A percentile compares a stretch with the other conserved stretches of the same genome.
phyloP scores from a whole-genome alignment of 1,140 invertebrate genomes.

The Drosophila erecta region DNA sequence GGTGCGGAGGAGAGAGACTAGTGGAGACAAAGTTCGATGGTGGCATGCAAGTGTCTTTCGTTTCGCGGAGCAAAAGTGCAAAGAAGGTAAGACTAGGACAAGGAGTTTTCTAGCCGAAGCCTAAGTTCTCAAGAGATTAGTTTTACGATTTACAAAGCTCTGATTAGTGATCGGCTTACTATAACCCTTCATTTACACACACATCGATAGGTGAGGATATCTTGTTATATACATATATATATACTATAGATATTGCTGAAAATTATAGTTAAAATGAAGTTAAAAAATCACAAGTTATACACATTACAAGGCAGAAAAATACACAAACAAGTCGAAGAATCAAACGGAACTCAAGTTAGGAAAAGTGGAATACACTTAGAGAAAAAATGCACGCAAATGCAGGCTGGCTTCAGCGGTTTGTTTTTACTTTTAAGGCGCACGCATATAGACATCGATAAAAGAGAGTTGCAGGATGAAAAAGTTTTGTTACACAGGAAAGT shows the following conservation, averaged over 20 bases:
- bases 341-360: constrained; percentile 46
- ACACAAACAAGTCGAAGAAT: constrained; percentile 56
- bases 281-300: constrained; percentile 47
- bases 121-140: constrained; percentile 2
- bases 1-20: constrained; percentile 37
- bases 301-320: constrained; percentile 53
- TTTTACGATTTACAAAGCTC: constrained; percentile 1
- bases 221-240: constrained; percentile 41
- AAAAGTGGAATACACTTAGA: constrained; percentile 51
- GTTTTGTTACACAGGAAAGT: constrained; percentile 3
- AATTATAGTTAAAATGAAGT: constrained; percentile 51
- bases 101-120: constrained; percentile 2
- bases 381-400: constrained; percentile 66
- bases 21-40: constrained; percentile 36
- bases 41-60: constrained; percentile 41
- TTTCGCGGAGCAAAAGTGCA: constrained; percentile 29
- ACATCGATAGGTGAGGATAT: constrained; percentile 50
- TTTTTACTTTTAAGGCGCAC: constrained; percentile 48
- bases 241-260: constrained; percentile 43
- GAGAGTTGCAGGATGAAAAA: constrained; percentile 32
- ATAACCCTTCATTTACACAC: constrained; percentile 42
- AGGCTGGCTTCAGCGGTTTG: constrained; percentile 66
- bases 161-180: constrained; percentile 14
- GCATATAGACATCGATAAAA: constrained; percentile 63
- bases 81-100: constrained; percentile 16